A percentile compares a stretch with the other conserved stretches of the same genome.
These are phyloP conservation scores for Pogoniulus pusillus DNA, from an alignment of 2,797 vertebrate species.

Conservation along the genomic window DNA sequence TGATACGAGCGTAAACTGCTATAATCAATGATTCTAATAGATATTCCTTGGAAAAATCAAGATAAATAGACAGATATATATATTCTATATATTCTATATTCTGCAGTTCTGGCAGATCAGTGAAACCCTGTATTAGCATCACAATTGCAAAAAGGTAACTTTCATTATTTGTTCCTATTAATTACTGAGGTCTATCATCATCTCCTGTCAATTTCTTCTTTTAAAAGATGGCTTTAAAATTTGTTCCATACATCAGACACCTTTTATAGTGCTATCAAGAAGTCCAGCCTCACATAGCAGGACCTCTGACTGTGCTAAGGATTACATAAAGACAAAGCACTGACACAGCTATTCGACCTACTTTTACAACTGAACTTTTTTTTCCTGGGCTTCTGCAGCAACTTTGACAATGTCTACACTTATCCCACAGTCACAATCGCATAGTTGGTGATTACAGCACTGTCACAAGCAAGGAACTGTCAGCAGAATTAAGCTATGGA, in stretches of 20 bases:
- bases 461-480: background rate
- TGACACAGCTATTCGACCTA: rapidly evolving
- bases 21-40: background rate
- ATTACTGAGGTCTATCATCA: background rate
- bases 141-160: background rate
- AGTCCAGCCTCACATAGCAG: background rate
- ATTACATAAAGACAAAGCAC: background rate
- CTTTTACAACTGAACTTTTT: background rate
- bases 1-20: background rate
- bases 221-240: background rate
- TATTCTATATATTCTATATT: no score
- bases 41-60: background rate
- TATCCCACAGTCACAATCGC: background rate
- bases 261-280: background rate
- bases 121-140: rapidly evolving
- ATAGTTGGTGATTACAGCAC: background rate
- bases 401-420: background rate
- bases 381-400: background rate
- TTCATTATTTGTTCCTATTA: background rate
- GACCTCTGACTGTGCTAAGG: background rate
- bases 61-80: no score
- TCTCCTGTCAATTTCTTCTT: background rate
- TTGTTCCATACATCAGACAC: background rate
- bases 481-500: background rate
- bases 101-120: background rate